Evolutionary conservation across 1,140 invertebrate species (phyloP).

Genomic region (Vanessa atalanta): DNA sequence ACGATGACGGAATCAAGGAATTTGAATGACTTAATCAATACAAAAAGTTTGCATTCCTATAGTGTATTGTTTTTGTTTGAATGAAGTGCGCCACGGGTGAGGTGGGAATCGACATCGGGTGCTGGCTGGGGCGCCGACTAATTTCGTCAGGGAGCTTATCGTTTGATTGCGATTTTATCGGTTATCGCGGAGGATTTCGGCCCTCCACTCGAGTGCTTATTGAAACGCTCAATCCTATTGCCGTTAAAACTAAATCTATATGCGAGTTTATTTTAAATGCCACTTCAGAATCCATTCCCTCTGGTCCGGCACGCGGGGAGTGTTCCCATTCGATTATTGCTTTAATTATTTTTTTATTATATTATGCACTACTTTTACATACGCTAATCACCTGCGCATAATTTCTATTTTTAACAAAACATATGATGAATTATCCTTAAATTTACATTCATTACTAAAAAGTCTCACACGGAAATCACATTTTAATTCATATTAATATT

Average conservation of each 20-base stretch:
- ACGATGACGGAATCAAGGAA: slow-evolving; percentile 54
- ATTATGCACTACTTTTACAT: not conserved
- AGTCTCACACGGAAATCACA: not conserved
- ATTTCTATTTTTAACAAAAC: not conserved
- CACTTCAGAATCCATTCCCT: slow-evolving; percentile 29
- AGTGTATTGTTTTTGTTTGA: slow-evolving; percentile 69
- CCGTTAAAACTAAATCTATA: slow-evolving; percentile 33
- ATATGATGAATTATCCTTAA: not conserved
- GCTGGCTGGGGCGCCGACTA: slow-evolving; percentile 60
- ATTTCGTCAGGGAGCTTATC: slow-evolving; percentile 68
- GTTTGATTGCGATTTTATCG: slow-evolving; percentile 64
- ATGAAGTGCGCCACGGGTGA: slow-evolving; percentile 56
- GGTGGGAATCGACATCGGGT: slow-evolving; percentile 71
- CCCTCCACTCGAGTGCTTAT: slow-evolving; percentile 59
- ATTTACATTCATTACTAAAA: not conserved
- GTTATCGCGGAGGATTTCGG: slow-evolving; percentile 54
- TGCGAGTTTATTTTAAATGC: slow-evolving; percentile 35
- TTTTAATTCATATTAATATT: not conserved
- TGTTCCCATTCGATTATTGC: slow-evolving; percentile 5
- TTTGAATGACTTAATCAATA: slow-evolving; percentile 78
- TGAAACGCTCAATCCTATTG: slow-evolving; percentile 51
- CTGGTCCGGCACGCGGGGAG: not conserved
- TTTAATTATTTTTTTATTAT: slow-evolving; percentile 5
- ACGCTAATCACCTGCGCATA: not conserved
- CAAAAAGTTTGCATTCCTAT: slow-evolving; percentile 75